Evolutionary conservation across 2,113 vertebrate genomes (phyloP), one percentile per base, ranked within the genome.

Genomic region (Thalassarche chlororhynchos): DNA sequence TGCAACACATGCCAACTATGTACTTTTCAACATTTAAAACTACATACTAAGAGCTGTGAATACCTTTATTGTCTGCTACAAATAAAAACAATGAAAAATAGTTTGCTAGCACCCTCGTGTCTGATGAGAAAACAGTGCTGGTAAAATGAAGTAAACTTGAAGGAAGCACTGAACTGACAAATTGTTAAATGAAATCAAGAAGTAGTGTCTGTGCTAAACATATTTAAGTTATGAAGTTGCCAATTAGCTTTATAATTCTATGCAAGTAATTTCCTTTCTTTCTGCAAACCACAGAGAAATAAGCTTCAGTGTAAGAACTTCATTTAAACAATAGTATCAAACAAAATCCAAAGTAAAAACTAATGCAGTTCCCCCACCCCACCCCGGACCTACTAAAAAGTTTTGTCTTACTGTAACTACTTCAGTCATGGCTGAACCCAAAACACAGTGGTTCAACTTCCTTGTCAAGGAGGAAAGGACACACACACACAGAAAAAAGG

Each of bases 351-450:
- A 76, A 89, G 19, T 34, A 26, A 66, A 84, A 92, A 32, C 14
- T 5, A 86, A 74, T 1, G 10, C 3, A 32, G 4, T 42, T 40
- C 14, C 17, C 11, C 25, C 16, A 2, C 3, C 9, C 12, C 29
- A 6, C 32, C 8, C 28, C 11, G 6, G 3, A 36, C 12, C 46
- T 31, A 19, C 9, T 68, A 42, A 25, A 6, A 74, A 82, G n/a
- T 85, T 89, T 66, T 55, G 8, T 46, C 38, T 76, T 68, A 36
- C 0, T 54, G 24, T 51, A 79, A 32, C 29, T 64, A 29, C 71
- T 85, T 55, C 19, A 28, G 40, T 52, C 62, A 77, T 6, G 11
- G 57, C 17, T 44, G 62, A 92, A 81, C 34, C 12, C 55, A 81
- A 84, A 84, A 25, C 40, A 51, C 40, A 66, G 9, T 24, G 25